Percentiles rank a stretch among this genome's conserved stretches.
phyloP scores from a whole-genome alignment of 2,113 vertebrate genomes.

The Phoenicopterus ruber region DNA sequence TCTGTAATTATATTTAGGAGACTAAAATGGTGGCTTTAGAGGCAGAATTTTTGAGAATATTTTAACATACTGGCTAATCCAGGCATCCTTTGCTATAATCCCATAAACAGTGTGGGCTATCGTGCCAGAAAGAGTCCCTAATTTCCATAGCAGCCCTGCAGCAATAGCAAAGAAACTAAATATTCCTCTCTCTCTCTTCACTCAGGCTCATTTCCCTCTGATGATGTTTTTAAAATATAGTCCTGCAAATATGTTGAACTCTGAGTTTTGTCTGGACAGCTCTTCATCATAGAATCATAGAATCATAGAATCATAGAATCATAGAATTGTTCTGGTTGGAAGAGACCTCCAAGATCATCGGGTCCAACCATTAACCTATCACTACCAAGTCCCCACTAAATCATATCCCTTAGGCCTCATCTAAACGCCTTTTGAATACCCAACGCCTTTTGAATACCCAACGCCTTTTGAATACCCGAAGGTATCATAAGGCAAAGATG shows the following conservation, averaged over 20 bases:
- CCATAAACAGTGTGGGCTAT: neutral
- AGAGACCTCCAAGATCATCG: too few relatives aligned
- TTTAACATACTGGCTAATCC: neutral
- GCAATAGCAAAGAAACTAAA: neutral
- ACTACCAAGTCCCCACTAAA: too few relatives aligned
- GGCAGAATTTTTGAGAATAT: neutral
- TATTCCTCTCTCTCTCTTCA: neutral
- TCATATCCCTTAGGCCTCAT: too few relatives aligned
- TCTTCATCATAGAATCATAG: too few relatives aligned
- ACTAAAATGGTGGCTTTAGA: neutral
- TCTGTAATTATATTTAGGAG: neutral
- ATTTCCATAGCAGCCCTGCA: conserved; percentile 33
- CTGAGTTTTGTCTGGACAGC: conserved; percentile 33
- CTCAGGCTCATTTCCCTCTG: neutral
- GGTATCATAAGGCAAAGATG: neutral
- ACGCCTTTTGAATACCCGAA: too few relatives aligned
- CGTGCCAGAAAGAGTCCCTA: neutral
- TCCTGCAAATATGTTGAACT: neutral
- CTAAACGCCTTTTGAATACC: too few relatives aligned
- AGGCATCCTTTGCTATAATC: neutral
- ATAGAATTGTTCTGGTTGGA: too few relatives aligned
- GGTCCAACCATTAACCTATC: too few relatives aligned
- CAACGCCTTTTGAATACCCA: too few relatives aligned
- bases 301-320: too few relatives aligned
- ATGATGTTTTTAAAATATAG: neutral